Conservation (phyloP, 2,797 vertebrate species). For the Nothura maculosa region DNA sequence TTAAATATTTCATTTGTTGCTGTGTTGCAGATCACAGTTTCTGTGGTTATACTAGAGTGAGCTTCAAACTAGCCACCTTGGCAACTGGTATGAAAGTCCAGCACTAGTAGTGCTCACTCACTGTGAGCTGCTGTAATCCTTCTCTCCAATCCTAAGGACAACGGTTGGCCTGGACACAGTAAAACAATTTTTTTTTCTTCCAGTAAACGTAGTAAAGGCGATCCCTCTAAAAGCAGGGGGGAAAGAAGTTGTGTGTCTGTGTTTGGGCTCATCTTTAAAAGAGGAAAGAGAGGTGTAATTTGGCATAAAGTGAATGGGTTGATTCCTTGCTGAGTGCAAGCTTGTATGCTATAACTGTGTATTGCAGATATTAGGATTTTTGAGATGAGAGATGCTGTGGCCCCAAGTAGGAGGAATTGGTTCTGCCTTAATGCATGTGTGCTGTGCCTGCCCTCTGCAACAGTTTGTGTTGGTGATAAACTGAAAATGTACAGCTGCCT, state of each 20-base stretch:
- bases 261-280: not conserved
- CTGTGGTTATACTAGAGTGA: not conserved
- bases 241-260: not conserved
- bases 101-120: slow-evolving; percentile 26
- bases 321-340: not conserved
- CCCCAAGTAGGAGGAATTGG: not conserved
- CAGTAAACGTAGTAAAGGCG: not conserved
- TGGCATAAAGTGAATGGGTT: not conserved
- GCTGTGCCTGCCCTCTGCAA: not conserved
- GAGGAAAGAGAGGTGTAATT: not conserved
- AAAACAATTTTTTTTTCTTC: not conserved
- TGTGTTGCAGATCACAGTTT: slow-evolving; percentile 31
- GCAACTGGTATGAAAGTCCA: slow-evolving; percentile 9
- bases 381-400: not conserved
- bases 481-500: not conserved
- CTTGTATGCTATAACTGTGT: fast-evolving
- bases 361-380: not conserved
- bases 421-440: not conserved
- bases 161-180: not conserved
- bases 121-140: not conserved
- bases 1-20: slow-evolving; percentile 37
- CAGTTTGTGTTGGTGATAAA: not conserved
- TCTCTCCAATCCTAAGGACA: not conserved
- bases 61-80: slow-evolving; percentile 10
- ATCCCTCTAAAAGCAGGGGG: not conserved